phyloP scores from a whole-genome alignment of 2,113 vertebrate genomes.

The Halichoerus grypus region DNA sequence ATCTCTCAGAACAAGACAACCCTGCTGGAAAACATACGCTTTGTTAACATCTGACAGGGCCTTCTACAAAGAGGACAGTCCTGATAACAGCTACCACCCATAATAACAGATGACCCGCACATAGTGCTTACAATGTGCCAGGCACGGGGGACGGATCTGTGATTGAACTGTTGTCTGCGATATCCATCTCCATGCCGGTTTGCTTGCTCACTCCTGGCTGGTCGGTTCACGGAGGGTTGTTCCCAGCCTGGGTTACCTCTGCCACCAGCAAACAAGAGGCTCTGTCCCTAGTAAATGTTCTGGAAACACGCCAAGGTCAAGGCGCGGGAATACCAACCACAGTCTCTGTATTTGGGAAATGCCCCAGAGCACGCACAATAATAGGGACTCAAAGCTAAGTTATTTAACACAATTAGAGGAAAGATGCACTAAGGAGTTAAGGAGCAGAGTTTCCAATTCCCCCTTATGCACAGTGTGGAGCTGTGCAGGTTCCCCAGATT shows the following conservation, averaged over 20 bases:
- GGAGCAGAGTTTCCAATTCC: slow-evolving; percentile 8
- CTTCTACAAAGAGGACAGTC: neutral
- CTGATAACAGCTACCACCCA: accelerated
- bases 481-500: neutral
- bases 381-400: slow-evolving; percentile 49
- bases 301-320: neutral
- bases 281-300: neutral
- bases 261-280: neutral
- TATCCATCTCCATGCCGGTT: neutral
- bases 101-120: accelerated
- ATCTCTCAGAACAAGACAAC: neutral
- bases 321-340: neutral
- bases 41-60: neutral
- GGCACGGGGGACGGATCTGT: neutral
- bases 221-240: too few species aligned
- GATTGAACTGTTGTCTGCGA: accelerated
- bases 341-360: neutral
- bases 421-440: neutral
- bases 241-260: neutral
- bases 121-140: accelerated
- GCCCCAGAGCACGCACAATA: accelerated
- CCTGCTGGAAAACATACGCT: neutral
- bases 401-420: slow-evolving; percentile 19
- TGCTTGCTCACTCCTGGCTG: neutral
- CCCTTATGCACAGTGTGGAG: neutral